Evolutionary conservation across 30 jellyfish, hydroid and myxozoan species (phyloP), one percentile per base, ranked within the genome.

Genomic region (Sanderia malayensis): DNA sequence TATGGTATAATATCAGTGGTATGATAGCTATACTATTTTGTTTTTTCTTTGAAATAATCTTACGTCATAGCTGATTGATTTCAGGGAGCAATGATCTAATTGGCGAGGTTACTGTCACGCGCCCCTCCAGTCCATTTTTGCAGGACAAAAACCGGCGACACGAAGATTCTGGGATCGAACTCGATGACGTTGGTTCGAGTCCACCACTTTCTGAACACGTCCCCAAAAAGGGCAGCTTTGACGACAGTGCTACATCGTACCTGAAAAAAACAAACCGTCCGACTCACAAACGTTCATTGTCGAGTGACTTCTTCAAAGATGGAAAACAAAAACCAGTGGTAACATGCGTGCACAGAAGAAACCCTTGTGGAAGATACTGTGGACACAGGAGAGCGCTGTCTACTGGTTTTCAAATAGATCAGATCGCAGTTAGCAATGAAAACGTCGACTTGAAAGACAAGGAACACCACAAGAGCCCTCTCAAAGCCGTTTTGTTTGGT

Each of bases 301-400:
- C 93, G 18, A 80, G 93, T 24, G 93, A 80, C 30, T 80, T 80
- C 63, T 70, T 68, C 73, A 25, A 78, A 47, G 93, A 69, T 46
- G 33, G 68, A 13, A 80, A 80, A 37, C 74, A 84, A 8, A 70
- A 28, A 29, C 84, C 93, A 19, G 84, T 68, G 19, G 84, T 74
- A 22, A 74, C 83, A 7, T 86, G 96, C 60, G 96, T 91, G 2
- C 97, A 90, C 47, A 84, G 97, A 46, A 86, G 90, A 28, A 90
- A 95, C 47, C 90, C 97, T 0, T 83, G 95, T 30, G 97, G 97
- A 24, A 76, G 94, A 20, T 77, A 46, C 49, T 82, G 95, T 44
- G 95, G 97, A 0, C 97, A 90, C 76, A 88, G 97, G 41, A 52
- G 97, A 32, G 89, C 97, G 8, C 74, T 82, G 1, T 90, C 97